Base-by-base conservation (phyloP, 2,888 invertebrate genomes). In the Acrobasis consociella region DNA sequence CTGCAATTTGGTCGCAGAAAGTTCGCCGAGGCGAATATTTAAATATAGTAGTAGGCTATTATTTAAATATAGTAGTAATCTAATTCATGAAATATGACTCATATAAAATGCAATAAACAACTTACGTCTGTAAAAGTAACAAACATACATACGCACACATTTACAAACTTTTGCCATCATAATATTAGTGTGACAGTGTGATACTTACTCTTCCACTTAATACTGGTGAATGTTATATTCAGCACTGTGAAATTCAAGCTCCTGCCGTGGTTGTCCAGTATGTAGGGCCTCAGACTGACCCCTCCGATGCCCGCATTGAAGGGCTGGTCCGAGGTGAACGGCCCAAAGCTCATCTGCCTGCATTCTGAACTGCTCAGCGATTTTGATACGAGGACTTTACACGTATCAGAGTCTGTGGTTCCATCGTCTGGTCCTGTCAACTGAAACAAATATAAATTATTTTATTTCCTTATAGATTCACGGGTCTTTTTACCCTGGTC, bases 171-270 rank as follows among this genome's bases (percentile, higher is more conserved):
- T n/a, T n/a, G n/a, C n/a, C n/a, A n/a, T n/a, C n/a, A n/a, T n/a
- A n/a, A n/a, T n/a, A n/a, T n/a, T n/a, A n/a, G n/a, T n/a, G n/a
- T n/a, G n/a, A n/a, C n/a, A n/a, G n/a, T n/a, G n/a, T n/a, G 1
- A 31, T 17, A 85, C 91, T 89, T 77, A 91, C 92, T 88, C 72
- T 87, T 90, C 92, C 92, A 92, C 66, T 89, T 90, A 64, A 92
- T 92, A 75, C 91, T 91, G 58, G 81, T 87, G 64, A 92, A 92
- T 11, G 89, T 87, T 17, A 92, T 91, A 69, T 92, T 92, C 2
- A 92, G 74, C 1, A 91, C 86, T 0, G 91, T 89, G 52, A 82
- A 83, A 64, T 89, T 88, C 42, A 82, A 56, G 9, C 62, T 62
- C 3, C 51, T 63, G 2, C 62, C 65, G 9, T 65, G 60, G 37